These are phyloP conservation scores for Suillia variegata DNA, from an alignment of 2,888 invertebrate genomes.

Conservation along the genomic window DNA sequence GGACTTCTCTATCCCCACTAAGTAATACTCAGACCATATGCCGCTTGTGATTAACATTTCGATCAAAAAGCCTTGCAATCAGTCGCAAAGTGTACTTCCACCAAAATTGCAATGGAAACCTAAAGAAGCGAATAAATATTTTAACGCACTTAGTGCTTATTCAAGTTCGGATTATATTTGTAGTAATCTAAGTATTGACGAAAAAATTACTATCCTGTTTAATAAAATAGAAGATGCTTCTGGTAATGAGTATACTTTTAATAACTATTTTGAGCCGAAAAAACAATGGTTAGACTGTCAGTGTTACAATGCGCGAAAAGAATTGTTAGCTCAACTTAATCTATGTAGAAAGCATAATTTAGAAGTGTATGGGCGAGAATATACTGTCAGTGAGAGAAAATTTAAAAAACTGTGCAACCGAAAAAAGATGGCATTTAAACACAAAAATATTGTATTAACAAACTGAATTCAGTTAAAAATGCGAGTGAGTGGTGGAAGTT, in stretches of 20 bases:
- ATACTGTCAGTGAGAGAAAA: background rate
- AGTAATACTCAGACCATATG: no score
- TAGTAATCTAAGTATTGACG: background rate
- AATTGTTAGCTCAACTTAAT: constrained; percentile 6
- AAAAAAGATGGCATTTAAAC: constrained; percentile 1
- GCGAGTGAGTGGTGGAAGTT: constrained; percentile 13
- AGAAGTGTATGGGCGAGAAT: background rate
- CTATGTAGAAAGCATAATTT: background rate
- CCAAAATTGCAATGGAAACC: background rate
- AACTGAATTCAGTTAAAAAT: constrained; percentile 8
- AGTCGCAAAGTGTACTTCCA: background rate
- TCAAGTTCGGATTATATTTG: background rate
- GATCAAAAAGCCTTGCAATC: background rate
- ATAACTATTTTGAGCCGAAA: constrained; percentile 6
- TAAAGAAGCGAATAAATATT: background rate
- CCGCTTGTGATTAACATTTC: no score
- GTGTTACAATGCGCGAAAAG: constrained; percentile 3
- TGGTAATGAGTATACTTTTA: background rate
- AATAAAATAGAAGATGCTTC: background rate
- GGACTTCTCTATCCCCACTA: no score
- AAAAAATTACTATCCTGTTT: background rate
- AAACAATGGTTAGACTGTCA: constrained; percentile 9
- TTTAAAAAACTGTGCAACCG: background rate
- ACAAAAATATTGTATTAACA: constrained; percentile 9
- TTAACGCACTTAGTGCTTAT: background rate